Evolutionary conservation across 1,140 invertebrate genomes (phyloP).

Genomic region (Drosophila eugracilis): DNA sequence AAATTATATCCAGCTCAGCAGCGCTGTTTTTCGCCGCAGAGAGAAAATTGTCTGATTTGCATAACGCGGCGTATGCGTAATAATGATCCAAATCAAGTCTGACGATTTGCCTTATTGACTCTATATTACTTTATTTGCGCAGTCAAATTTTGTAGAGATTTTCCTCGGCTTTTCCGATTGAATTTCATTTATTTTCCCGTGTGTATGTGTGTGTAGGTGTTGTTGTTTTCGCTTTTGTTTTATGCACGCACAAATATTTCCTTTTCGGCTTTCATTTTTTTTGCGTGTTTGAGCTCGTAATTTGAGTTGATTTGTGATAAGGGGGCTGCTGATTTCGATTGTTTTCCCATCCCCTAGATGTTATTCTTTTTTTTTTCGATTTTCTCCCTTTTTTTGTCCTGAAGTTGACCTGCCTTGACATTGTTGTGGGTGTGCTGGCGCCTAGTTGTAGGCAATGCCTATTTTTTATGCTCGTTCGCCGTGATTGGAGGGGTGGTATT

Average conservation of each 20-base stretch:
- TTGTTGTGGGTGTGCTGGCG: conserved; percentile 9
- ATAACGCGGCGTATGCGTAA: conserved; percentile 76
- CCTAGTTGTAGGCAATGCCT: conserved; percentile 49
- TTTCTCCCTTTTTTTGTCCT: conserved; percentile 5
- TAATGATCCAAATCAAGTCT: conserved; percentile 65
- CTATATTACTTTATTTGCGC: conserved; percentile 61
- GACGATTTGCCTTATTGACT: conserved; percentile 61
- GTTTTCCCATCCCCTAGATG: conserved; percentile 42
- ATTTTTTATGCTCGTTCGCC: conserved; percentile 51
- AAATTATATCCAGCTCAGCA: conserved; percentile 39
- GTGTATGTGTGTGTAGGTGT: conserved; percentile 22
- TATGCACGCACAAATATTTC: conserved; percentile 65
- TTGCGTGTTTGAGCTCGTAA: conserved; percentile 59
- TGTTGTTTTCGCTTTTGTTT: conserved; percentile 54
- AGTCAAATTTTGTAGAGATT: conserved; percentile 31
- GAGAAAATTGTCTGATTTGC: conserved; percentile 54
- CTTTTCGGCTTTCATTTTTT: conserved; percentile 19
- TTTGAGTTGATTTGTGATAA: conserved; percentile 77
- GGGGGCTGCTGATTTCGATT: conserved; percentile 56
- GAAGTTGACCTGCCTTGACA: conserved; percentile 49
- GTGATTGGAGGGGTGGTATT: conserved; percentile 37
- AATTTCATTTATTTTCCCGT: conserved; percentile 53
- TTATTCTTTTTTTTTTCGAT: neutral
- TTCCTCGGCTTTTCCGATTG: conserved; percentile 16
- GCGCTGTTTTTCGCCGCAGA: conserved; percentile 1